A percentile compares a stretch with the other conserved stretches of the same genome.
phyloP scores from a whole-genome alignment of 2,888 invertebrate genomes.

The Zygothrica quintamaculata region DNA sequence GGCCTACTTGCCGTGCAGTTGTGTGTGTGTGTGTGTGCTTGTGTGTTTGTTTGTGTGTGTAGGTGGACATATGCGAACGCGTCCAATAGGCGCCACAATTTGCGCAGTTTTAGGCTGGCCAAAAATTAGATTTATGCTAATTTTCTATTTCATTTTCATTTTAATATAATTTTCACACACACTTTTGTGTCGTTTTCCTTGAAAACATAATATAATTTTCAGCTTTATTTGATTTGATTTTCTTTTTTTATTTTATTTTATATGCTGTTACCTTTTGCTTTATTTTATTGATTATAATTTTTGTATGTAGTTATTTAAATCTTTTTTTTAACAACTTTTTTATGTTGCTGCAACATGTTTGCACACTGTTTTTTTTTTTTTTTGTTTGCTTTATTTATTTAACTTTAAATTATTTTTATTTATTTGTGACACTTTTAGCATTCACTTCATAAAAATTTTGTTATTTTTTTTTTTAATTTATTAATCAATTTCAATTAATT shows the following conservation, averaged over 20 bases:
- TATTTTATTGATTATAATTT: constrained; percentile 1
- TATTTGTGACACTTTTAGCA: constrained; percentile 39
- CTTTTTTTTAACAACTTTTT: constrained; percentile 12
- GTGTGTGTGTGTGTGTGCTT: constrained; percentile 25
- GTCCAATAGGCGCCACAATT: constrained; percentile 66
- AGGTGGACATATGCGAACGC: constrained; percentile 57
- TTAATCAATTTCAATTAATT: constrained; percentile 54
- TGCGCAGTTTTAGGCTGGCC: constrained; percentile 68
- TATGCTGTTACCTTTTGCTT: constrained; percentile 29
- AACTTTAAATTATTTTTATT: constrained; percentile 19
- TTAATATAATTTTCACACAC: constrained; percentile 9
- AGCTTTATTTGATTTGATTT: neutral
- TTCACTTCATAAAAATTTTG: constrained; percentile 40
- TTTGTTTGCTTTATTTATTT: constrained; percentile 18
- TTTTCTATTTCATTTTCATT: constrained; percentile 40
- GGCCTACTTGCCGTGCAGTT: constrained; percentile 6
- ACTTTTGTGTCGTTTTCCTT: too few relatives aligned
- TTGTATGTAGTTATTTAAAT: constrained; percentile 7
- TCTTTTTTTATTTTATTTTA: too few relatives aligned
- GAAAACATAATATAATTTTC: too few relatives aligned
- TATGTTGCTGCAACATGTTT: constrained; percentile 1
- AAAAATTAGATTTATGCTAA: constrained; percentile 67
- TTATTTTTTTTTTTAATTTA: constrained; percentile 56
- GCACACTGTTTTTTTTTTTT: constrained; percentile 20
- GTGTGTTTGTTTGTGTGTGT: constrained; percentile 21